Conservation (phyloP, 2,888 invertebrate genomes). For the Cosmia trapezina region DNA sequence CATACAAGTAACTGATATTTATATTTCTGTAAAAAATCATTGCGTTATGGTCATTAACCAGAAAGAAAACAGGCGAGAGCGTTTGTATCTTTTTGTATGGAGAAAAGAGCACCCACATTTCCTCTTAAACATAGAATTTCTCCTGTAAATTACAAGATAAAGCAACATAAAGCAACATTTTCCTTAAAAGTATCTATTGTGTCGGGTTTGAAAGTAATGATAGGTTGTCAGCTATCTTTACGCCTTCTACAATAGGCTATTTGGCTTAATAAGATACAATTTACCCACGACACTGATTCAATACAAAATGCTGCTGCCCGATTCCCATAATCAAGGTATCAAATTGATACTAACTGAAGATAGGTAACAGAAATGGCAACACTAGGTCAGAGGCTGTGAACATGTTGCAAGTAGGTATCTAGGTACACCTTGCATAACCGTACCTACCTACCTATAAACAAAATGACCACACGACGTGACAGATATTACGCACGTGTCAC, state of each 20-base stretch:
- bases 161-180: background rate
- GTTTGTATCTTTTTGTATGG: no score
- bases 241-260: constrained; percentile 18
- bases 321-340: constrained; percentile 27
- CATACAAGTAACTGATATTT: no score
- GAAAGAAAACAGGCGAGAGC: no score
- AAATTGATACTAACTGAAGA: constrained; percentile 12
- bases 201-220: constrained; percentile 12
- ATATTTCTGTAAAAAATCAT: no score
- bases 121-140: background rate
- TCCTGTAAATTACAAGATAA: background rate
- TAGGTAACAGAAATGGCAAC: background rate
- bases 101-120: no score
- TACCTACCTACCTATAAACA: background rate
- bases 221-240: background rate
- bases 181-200: constrained; percentile 5
- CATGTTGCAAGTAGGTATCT: background rate
- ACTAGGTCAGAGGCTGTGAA: constrained; percentile 17
- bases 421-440: constrained; percentile 3
- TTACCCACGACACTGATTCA: constrained; percentile 39
- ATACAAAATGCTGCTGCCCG: constrained; percentile 18
- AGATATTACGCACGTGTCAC: background rate
- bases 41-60: no score
- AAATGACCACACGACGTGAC: background rate
- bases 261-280: constrained; percentile 15